phyloP scores from a whole-genome alignment of 2,113 vertebrate genomes.

The Myrmecophaga tridactyla region DNA sequence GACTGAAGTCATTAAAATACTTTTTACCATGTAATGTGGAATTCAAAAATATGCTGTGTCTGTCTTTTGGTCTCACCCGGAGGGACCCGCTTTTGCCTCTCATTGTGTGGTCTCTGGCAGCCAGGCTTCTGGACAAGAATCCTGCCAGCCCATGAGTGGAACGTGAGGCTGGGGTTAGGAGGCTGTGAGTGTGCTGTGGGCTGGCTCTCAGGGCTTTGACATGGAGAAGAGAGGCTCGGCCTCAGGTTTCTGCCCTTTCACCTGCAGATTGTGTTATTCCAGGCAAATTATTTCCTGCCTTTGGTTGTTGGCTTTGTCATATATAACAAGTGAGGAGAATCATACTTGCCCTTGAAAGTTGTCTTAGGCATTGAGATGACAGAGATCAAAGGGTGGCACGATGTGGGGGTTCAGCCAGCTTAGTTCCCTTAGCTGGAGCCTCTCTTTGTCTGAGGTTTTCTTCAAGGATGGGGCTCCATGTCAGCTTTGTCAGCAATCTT shows the following conservation, averaged over 20 bases:
- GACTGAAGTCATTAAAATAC: constrained; percentile 24
- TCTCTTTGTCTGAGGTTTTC: not conserved
- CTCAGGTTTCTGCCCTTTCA: not conserved
- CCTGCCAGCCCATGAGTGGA: rapidly evolving
- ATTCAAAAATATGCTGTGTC: constrained; percentile 22
- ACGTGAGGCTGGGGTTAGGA: rapidly evolving
- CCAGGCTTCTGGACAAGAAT: not conserved
- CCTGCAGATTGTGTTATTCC: not conserved
- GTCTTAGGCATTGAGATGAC: not conserved
- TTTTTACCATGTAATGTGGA: not conserved
- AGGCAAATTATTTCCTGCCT: not conserved
- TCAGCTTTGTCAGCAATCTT: not conserved
- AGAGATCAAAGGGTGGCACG: rapidly evolving
- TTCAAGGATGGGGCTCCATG: not conserved
- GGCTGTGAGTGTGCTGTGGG: not conserved
- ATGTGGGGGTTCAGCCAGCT: not conserved
- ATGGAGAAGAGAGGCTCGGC: not conserved
- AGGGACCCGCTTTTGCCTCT: not conserved
- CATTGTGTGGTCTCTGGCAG: not conserved
- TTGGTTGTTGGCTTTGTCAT: not conserved
- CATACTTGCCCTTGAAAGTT: not conserved
- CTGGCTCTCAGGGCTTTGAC: not conserved
- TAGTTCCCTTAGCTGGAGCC: not conserved
- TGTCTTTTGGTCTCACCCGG: not conserved
- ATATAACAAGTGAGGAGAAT: not conserved